Base-by-base conservation (phyloP, 2,888 invertebrate genomes). In the Empis livida region DNA sequence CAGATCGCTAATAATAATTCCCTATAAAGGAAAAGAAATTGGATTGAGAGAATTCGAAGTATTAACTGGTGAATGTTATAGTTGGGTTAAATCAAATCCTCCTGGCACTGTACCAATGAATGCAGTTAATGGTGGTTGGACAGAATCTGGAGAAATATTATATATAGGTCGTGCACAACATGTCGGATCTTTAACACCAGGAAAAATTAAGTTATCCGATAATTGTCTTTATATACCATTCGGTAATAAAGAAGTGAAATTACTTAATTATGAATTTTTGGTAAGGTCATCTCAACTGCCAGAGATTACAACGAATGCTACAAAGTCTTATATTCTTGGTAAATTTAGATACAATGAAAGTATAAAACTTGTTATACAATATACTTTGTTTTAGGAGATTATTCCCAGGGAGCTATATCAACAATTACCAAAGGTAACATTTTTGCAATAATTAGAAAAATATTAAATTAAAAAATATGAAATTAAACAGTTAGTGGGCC, bases 191-290 rank as follows among this genome's bases (percentile, higher is more conserved):
- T 61, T 73, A 45, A 77, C 77, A 13, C 73, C 76, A 14, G 78
- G 78, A 52, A 78, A 78, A 65, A 73, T 77, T 15, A 76, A 77
- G 54, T 72, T 72, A 38, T 74, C 73, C 42, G 74, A 77, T 55
- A 68, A 68, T 31, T 67, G 68, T 48, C 67, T 74, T 39, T 77
- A 76, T 58, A 73, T 77, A 48, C 68, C 70, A 3, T 70, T 62
- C 47, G 66, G 64, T 14, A 68, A 69, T 11, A 59, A 61, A 44
- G 69, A 69, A 53, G 59, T 67, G 27, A 61, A 62, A 35, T 48
- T 67, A 6, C 53, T 61, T 37, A 54, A 56, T 48, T 70, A 70
- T 47, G 69, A 70, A 53, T 69, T 68, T 39, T 57, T 69, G 6
- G 14, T 20, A 20, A 20, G 6, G 6, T 20, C 20, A 20, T 20